phyloP scores from a whole-genome alignment of 2,797 vertebrate genomes.

The Rhinichthys osculus region DNA sequence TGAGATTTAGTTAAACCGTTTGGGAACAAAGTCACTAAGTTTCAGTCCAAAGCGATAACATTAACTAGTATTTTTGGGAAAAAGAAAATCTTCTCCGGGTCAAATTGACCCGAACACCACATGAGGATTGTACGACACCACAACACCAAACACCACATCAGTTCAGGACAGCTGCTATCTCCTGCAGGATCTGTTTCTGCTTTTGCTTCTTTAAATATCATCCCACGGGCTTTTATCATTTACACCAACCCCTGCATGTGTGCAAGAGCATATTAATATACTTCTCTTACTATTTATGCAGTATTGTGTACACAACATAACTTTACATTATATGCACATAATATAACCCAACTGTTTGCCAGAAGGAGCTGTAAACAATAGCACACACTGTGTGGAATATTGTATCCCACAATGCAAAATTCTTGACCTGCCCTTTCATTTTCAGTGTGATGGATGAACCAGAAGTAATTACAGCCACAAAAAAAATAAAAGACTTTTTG shows the following conservation, averaged over 20 bases:
- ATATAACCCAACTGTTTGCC: background rate
- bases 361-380: background rate
- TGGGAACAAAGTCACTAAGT: no score
- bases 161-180: slow-evolving; percentile 8
- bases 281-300: background rate
- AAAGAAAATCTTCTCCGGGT: no score
- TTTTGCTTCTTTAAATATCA: background rate
- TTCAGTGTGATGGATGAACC: background rate
- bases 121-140: background rate
- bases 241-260: background rate
- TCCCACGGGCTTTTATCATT: background rate
- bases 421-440: background rate
- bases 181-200: slow-evolving; percentile 11
- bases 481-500: no score
- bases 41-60: no score
- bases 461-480: background rate
- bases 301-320: background rate
- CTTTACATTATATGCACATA: background rate
- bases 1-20: no score
- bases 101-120: no score
- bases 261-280: background rate
- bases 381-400: background rate
- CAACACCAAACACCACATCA: background rate
- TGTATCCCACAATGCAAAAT: background rate
- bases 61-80: no score